Evolutionary conservation across 2,113 vertebrate genomes (phyloP).

Genomic region (Solenodon paradoxus): DNA sequence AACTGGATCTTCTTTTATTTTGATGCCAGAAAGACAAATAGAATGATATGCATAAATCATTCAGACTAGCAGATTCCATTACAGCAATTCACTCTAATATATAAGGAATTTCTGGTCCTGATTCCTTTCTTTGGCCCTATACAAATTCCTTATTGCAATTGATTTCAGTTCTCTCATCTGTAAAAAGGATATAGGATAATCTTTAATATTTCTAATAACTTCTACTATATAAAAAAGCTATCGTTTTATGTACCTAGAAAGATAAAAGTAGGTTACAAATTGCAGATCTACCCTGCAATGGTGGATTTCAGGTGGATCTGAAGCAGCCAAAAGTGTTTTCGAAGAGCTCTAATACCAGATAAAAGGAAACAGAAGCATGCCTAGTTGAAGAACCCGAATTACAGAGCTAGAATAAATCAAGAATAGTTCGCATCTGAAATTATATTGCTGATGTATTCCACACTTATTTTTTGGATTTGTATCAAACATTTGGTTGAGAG

Average conservation of each 20-base stretch:
- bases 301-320: background rate
- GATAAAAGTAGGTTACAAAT: background rate
- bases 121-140: background rate
- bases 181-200: background rate
- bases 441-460: background rate
- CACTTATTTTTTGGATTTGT: background rate
- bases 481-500: background rate
- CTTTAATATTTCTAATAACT: background rate
- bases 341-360: background rate
- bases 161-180: background rate
- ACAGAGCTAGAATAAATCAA: background rate
- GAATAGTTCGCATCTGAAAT: background rate
- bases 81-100: background rate
- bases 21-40: conserved; percentile 16
- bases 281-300: background rate
- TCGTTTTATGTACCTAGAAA: background rate
- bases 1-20: conserved; percentile 11
- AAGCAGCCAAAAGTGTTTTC: background rate
- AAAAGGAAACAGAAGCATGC: background rate
- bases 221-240: background rate
- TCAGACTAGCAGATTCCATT: background rate
- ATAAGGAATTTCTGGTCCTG: background rate
- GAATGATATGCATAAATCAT: background rate
- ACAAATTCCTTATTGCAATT: background rate
- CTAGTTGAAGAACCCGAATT: background rate